Conservation (phyloP, 2,888 invertebrate genomes). For the Synergus umbraculus region DNA sequence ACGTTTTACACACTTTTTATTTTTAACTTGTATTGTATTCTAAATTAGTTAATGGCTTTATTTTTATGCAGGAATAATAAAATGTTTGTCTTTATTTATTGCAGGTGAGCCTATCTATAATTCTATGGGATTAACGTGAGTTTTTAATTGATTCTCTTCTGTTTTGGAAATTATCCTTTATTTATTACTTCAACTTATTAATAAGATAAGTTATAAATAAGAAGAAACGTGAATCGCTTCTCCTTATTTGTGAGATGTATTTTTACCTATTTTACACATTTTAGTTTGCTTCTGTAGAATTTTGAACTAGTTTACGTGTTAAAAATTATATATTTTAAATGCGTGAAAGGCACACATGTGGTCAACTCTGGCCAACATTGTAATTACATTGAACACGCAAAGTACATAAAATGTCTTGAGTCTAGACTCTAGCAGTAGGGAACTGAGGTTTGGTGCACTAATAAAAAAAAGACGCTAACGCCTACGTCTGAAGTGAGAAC, state of each 20-base stretch:
- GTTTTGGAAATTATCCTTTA: background rate
- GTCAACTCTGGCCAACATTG: slow-evolving; percentile 15
- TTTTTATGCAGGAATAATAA: background rate
- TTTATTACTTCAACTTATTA: background rate
- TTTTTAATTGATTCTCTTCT: background rate
- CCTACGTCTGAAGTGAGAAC: slow-evolving; percentile 16
- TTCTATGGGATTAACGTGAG: background rate
- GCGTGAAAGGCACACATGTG: slow-evolving; percentile 20
- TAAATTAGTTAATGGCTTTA: background rate
- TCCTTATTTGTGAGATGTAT: background rate
- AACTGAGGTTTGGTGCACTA: slow-evolving; percentile 10
- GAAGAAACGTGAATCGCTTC: background rate
- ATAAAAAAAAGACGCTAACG: slow-evolving; percentile 35
- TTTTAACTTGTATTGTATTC: background rate
- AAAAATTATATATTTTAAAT: background rate
- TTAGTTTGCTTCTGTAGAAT: background rate
- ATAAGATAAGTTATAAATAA: no score
- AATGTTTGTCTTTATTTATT: background rate
- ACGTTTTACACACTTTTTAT: background rate
- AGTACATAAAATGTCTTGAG: slow-evolving; percentile 25
- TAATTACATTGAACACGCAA: slow-evolving; percentile 34
- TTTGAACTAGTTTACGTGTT: background rate
- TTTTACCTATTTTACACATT: background rate
- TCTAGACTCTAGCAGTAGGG: slow-evolving; percentile 19
- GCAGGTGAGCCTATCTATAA: background rate